phyloP scores from a whole-genome alignment of 2,797 vertebrate genomes.

The Argyrosomus regius region DNA sequence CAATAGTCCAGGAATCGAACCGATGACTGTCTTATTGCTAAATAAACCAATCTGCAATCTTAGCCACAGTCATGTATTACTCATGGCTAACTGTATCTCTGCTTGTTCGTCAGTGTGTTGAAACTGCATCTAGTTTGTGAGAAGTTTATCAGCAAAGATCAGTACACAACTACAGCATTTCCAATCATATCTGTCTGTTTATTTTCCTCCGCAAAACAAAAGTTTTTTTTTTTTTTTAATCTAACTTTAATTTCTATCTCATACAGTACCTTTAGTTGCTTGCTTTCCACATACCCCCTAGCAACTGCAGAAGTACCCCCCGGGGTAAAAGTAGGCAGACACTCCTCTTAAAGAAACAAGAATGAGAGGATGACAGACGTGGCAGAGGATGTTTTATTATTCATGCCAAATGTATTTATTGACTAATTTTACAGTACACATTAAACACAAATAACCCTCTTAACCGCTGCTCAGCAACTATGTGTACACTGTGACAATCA shows the following conservation, averaged over 20 bases:
- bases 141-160: background rate
- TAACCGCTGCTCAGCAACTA: constrained; percentile 51
- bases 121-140: background rate
- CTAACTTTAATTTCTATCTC: background rate
- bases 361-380: constrained; percentile 38
- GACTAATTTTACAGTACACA: constrained; percentile 76
- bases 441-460: constrained; percentile 64
- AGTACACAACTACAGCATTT: background rate
- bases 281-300: background rate
- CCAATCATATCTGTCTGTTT: background rate
- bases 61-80: too few relatives aligned
- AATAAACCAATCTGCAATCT: too few relatives aligned
- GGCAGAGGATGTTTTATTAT: constrained; percentile 45
- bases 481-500: constrained; percentile 48
- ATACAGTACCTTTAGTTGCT: background rate
- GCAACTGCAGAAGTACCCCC: background rate
- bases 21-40: too few relatives aligned
- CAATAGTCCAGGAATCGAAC: too few relatives aligned
- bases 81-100: background rate
- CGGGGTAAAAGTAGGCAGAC: background rate
- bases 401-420: constrained; percentile 84
- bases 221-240: background rate
- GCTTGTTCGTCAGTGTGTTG: background rate
- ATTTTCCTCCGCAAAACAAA: background rate
- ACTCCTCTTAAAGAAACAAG: constrained; percentile 25